These are phyloP conservation scores for Argyra leucocephala DNA, from an alignment of 2,888 invertebrate genomes.

Conservation along the genomic window DNA sequence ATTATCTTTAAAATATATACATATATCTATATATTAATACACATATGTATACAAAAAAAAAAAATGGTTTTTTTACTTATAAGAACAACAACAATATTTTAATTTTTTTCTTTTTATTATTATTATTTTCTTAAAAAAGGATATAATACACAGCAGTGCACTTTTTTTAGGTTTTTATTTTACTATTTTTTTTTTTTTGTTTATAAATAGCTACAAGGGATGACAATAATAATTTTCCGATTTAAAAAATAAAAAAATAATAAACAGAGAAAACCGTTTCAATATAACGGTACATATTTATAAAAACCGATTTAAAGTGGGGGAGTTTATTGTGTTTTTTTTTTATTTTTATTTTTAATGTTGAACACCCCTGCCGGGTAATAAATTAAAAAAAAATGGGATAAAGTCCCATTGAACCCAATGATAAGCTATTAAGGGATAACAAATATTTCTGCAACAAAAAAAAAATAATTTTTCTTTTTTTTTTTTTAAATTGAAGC, in stretches of 20 bases:
- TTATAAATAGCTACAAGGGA: constrained; percentile 1
- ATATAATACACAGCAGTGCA: neutral
- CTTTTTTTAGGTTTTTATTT: neutral
- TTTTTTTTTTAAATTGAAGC: neutral
- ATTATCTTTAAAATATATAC: neutral
- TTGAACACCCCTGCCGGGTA: neutral
- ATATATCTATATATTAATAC: no score
- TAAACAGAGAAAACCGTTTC: no score
- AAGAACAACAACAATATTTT: no score
- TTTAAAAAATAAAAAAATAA: no score
- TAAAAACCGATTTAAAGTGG: neutral
- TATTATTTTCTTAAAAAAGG: neutral
- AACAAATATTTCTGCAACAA: neutral
- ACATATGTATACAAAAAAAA: no score
- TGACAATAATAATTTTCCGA: constrained; percentile 4
- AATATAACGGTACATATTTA: no score
- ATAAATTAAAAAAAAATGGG: neutral
- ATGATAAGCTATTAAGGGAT: neutral
- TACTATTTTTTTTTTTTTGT: no score
- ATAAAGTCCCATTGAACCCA: constrained; percentile 1
- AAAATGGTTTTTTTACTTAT: no score
- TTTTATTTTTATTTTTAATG: neutral
- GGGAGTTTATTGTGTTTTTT: neutral
- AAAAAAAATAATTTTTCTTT: neutral
- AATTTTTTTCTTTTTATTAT: no score